Evolutionary conservation across 2,888 invertebrate species (phyloP).

Genomic region (Epicampocera succincta): DNA sequence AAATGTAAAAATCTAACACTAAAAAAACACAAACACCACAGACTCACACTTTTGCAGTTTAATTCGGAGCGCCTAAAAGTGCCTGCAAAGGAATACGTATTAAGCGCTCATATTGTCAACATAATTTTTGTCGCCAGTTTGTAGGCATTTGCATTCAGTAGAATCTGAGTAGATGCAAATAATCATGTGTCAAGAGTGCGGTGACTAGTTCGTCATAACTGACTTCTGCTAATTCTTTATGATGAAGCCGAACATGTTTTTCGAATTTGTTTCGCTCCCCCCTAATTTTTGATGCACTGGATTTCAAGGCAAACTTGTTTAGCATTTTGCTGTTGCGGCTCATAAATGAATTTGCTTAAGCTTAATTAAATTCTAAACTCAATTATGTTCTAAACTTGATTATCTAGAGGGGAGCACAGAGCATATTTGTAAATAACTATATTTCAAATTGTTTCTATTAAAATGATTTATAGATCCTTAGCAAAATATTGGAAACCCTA

Average conservation of each 20-base stretch:
- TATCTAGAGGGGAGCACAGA: too few species aligned
- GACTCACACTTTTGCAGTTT: neutral
- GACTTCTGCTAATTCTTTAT: conserved; percentile 3
- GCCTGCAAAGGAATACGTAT: conserved; percentile 12
- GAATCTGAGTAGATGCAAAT: conserved; percentile 1
- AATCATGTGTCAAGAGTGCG: conserved; percentile 50
- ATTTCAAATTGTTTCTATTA: too few species aligned
- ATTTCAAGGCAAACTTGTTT: neutral
- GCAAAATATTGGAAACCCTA: too few species aligned
- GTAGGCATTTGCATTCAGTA: neutral
- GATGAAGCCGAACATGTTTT: neutral
- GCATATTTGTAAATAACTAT: too few species aligned
- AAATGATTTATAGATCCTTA: too few species aligned
- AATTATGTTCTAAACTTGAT: too few species aligned
- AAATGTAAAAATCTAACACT: too few species aligned
- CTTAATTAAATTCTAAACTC: neutral
- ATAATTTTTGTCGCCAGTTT: conserved; percentile 39
- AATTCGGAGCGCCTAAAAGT: neutral
- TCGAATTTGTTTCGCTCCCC: neutral
- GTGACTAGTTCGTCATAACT: conserved; percentile 28
- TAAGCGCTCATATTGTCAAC: neutral
- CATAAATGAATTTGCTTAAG: conserved; percentile 12
- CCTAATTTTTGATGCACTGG: neutral
- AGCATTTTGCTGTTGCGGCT: too few species aligned
- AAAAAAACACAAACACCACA: neutral